Evolutionary conservation across 2,797 vertebrate genomes (phyloP).

Genomic region (Tragelaphus oryx): DNA sequence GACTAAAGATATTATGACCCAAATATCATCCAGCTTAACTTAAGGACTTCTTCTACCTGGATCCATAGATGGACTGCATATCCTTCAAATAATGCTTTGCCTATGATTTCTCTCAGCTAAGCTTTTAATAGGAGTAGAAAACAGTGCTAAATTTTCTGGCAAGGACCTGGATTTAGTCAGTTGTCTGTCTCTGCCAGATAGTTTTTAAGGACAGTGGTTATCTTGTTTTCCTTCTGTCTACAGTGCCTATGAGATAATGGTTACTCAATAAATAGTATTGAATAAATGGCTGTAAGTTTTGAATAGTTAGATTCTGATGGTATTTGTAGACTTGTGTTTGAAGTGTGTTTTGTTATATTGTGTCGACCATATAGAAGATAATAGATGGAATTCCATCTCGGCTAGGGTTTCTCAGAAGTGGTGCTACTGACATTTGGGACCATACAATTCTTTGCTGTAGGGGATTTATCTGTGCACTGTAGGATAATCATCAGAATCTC

Average conservation of each 20-base stretch:
- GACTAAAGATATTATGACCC: neutral
- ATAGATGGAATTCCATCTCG: neutral
- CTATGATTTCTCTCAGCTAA: neutral
- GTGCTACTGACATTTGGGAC: neutral
- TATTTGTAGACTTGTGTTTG: constrained; percentile 6
- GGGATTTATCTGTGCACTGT: neutral
- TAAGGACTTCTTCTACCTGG: neutral
- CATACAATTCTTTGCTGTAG: neutral
- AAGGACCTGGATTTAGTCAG: neutral
- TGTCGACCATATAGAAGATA: neutral
- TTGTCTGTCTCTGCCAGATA: neutral
- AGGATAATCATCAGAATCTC: neutral
- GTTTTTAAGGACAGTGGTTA: neutral
- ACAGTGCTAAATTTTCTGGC: neutral
- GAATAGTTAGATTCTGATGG: neutral
- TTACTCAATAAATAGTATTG: neutral
- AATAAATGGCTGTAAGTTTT: neutral
- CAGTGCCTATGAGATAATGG: neutral
- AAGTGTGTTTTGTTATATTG: neutral
- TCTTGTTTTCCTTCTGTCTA: neutral
- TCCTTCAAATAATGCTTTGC: neutral
- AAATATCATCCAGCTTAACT: neutral
- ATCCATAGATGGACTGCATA: neutral
- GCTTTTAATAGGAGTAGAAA: neutral
- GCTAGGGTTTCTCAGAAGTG: neutral